A percentile compares a stretch with the other conserved stretches of the same genome.
Conservation (phyloP, 2,113 vertebrate species). For the Tetrax tetrax region DNA sequence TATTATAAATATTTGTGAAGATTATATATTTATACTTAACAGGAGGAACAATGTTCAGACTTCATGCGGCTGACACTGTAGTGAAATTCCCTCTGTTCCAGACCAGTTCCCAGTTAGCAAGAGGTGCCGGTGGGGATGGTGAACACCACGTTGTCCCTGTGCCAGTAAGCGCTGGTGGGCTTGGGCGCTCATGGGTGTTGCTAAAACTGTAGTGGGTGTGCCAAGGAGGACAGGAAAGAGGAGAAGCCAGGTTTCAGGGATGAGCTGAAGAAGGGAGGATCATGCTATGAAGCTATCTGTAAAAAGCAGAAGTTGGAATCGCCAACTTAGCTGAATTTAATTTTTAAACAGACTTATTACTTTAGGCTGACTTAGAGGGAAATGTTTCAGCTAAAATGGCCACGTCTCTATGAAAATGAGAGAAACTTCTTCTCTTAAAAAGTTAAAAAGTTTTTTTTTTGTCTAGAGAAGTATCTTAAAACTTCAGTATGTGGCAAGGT, state of each 20-base stretch:
- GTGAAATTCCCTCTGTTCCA: background rate
- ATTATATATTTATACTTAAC: background rate
- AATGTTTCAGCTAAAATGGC: background rate
- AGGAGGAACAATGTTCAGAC: no score
- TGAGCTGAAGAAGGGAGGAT: background rate
- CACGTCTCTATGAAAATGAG: background rate
- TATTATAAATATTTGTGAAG: background rate
- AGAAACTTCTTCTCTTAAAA: background rate
- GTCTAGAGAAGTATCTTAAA: background rate
- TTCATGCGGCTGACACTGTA: background rate
- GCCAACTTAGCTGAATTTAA: background rate
- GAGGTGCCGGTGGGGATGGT: background rate
- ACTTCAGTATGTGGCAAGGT: background rate
- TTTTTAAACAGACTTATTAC: background rate
- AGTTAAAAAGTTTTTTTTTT: no score
- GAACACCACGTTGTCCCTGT: rapidly evolving
- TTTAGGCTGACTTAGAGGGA: background rate
- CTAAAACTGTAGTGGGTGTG: background rate
- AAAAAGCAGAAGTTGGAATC: background rate
- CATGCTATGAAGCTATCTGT: background rate
- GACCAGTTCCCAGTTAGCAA: background rate
- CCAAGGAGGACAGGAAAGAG: background rate
- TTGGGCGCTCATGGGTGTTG: rapidly evolving
- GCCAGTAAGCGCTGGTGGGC: background rate
- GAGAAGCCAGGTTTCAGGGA: background rate